phyloP scores from a whole-genome alignment of 2,113 vertebrate genomes.

The Anhinga rufa region DNA sequence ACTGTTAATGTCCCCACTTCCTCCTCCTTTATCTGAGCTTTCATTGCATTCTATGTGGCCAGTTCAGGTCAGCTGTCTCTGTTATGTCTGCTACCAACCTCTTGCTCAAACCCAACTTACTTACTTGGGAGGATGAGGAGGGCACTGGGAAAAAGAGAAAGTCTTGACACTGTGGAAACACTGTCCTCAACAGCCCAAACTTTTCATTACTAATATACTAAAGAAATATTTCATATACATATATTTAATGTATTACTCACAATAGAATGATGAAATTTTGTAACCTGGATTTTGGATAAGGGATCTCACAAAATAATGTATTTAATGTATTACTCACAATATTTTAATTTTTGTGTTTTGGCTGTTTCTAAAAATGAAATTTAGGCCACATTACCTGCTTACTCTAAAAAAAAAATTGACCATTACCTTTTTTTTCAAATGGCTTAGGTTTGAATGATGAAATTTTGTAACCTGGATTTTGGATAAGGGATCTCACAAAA shows the following conservation, averaged over 20 bases:
- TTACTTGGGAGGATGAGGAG: accelerated
- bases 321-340: not conserved
- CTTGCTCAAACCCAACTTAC: not conserved
- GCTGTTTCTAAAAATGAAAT: not conserved
- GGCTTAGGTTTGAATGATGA: not conserved
- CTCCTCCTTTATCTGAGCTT: not conserved
- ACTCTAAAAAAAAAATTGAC: not conserved
- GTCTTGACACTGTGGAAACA: not conserved
- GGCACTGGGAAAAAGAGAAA: not conserved
- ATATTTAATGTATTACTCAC: not conserved
- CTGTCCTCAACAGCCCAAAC: not conserved
- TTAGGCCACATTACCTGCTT: not conserved
- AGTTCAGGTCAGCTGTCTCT: not conserved
- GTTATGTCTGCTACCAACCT: not conserved
- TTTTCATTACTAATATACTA: not conserved
- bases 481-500: not conserved
- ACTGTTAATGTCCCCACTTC: not conserved
- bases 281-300: too few species aligned
- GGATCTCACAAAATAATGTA: too few species aligned
- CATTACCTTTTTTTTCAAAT: not conserved
- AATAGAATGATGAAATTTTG: too few species aligned
- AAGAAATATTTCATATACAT: not conserved
- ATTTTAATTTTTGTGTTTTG: not conserved
- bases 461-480: not conserved
- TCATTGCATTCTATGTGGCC: not conserved